A percentile compares a stretch with the other conserved stretches of the same genome.
Evolutionary conservation across 1,140 invertebrate species (phyloP).

Genomic region (Brachionus rubens): DNA sequence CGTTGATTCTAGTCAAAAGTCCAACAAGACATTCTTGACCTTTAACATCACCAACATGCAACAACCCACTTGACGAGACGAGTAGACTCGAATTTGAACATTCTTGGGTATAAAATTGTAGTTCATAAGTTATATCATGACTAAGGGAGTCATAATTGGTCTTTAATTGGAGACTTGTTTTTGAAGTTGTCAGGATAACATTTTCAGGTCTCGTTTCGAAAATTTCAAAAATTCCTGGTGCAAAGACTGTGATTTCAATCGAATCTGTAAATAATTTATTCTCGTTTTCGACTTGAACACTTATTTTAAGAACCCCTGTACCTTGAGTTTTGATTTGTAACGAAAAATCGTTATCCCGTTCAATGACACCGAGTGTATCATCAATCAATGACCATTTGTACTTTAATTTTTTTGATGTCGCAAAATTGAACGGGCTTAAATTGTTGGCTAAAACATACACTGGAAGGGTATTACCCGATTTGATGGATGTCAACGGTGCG

Average conservation of each 20-base stretch:
- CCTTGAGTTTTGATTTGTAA: not conserved
- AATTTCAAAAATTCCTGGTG: not conserved
- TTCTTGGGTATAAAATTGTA: not conserved
- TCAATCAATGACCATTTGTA: constrained; percentile 15
- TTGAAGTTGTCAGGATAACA: not conserved
- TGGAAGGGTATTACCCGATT: not conserved
- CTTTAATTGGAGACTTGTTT: not conserved
- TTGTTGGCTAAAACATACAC: not conserved
- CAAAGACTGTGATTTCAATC: not conserved
- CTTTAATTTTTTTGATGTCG: not conserved
- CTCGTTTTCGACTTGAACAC: not conserved
- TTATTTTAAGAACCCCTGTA: not conserved
- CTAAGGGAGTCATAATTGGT: constrained; percentile 19
- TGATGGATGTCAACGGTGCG: not conserved
- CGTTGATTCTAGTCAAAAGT: not conserved
- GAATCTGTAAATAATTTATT: constrained; percentile 10
- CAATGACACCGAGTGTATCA: not conserved
- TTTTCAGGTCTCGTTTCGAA: not conserved
- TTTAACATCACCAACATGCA: not conserved
- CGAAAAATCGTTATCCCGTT: not conserved
- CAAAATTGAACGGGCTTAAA: constrained; percentile 10
- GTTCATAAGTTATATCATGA: not conserved
- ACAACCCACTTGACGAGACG: not conserved
- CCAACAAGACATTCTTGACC: not conserved
- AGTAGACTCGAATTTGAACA: not conserved